Conservation (phyloP, 2,797 vertebrate species). For the Vipera ursinii region DNA sequence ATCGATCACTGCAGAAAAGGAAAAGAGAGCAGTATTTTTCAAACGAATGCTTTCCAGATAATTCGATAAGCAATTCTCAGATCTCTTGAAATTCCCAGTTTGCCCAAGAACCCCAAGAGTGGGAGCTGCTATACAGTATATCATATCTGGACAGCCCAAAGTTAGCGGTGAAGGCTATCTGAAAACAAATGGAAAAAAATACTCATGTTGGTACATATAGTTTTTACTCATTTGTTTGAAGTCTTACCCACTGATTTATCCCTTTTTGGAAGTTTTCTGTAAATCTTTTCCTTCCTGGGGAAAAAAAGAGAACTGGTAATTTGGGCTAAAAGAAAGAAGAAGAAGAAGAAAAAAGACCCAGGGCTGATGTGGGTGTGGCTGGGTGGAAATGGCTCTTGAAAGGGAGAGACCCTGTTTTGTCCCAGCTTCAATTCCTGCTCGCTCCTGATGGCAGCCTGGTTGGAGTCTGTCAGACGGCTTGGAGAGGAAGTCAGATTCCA, state of each 20-base stretch:
- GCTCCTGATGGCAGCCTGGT: slow-evolving; percentile 54
- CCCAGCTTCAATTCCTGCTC: slow-evolving; percentile 49
- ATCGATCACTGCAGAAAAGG: neutral
- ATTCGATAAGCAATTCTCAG: neutral
- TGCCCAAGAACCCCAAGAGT: neutral
- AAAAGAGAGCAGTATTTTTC: neutral
- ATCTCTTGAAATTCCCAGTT: neutral
- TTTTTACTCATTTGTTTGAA: neutral
- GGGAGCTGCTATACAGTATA: neutral
- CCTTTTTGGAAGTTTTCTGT: neutral
- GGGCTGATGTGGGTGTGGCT: neutral
- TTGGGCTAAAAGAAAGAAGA: no score
- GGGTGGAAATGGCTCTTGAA: neutral
- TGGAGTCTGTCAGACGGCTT: slow-evolving; percentile 65
- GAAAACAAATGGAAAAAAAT: neutral
- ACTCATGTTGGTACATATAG: neutral
- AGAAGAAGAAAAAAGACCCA: accelerated
- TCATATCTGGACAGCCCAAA: neutral
- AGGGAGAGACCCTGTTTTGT: neutral
- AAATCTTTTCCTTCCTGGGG: accelerated
- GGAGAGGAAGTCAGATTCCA: slow-evolving; percentile 74
- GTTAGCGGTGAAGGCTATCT: neutral
- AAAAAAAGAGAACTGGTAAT: neutral
- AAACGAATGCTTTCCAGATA: neutral
- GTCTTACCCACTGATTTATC: neutral